These are phyloP conservation scores for Sylvilagus bachmani DNA, from an alignment of 2,113 vertebrate genomes.

Conservation along the genomic window DNA sequence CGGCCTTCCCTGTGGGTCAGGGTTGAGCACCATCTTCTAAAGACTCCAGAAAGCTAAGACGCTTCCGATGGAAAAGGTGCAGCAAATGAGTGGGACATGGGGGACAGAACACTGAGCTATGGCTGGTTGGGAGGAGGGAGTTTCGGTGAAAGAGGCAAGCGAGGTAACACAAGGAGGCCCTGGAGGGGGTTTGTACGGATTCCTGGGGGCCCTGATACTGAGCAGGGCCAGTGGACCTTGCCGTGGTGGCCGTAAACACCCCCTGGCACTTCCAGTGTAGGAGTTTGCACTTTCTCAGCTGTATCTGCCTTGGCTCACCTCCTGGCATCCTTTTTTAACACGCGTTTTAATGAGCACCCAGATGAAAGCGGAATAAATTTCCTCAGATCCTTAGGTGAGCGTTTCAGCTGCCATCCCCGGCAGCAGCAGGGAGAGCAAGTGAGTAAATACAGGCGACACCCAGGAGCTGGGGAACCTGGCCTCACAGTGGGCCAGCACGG, in stretches of 20 bases:
- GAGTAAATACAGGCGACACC: constrained; percentile 48
- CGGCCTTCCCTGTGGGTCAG: no score
- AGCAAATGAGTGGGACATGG: no score
- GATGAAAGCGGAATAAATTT: constrained; percentile 54
- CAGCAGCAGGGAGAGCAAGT: background rate
- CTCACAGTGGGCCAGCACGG: background rate
- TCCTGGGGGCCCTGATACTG: background rate
- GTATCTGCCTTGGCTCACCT: constrained; percentile 2
- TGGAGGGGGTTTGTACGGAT: rapidly evolving
- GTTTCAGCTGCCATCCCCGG: background rate
- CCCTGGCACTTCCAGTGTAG: background rate
- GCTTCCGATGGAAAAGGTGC: background rate
- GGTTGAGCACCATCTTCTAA: rapidly evolving
- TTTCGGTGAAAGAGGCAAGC: background rate
- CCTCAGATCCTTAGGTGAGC: background rate
- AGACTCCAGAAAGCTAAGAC: background rate
- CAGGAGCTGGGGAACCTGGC: background rate
- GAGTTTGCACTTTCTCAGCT: background rate
- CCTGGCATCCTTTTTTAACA: background rate
- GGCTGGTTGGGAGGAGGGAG: background rate
- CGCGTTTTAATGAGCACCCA: constrained; percentile 33
- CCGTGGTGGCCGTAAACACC: background rate
- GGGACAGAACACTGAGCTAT: rapidly evolving
- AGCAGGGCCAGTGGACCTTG: background rate
- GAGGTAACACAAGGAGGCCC: background rate